Evolutionary conservation across 2,113 vertebrate genomes (phyloP).

Genomic region (Oceanodroma tethys): DNA sequence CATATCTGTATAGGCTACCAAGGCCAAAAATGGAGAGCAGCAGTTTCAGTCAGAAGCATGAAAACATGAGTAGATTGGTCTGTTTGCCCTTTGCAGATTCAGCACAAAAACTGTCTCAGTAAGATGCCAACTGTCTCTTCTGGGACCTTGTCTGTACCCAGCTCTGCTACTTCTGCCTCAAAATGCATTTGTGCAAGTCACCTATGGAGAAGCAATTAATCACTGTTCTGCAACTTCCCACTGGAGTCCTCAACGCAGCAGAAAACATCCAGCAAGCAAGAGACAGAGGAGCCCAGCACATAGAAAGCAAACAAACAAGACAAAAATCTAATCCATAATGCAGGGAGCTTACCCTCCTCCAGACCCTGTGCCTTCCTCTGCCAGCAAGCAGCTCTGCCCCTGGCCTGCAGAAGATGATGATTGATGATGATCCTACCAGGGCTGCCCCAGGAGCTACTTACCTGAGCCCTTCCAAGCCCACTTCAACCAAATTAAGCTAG

Average conservation of each 20-base stretch:
- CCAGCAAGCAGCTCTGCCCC: not conserved
- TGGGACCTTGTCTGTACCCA: not conserved
- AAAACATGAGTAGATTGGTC: no score
- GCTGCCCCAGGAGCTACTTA: accelerated
- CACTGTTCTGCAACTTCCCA: not conserved
- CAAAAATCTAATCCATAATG: accelerated
- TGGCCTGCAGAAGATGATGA: accelerated
- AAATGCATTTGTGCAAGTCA: not conserved
- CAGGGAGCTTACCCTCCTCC: not conserved
- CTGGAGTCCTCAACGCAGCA: not conserved
- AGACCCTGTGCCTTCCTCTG: not conserved
- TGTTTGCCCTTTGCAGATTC: not conserved
- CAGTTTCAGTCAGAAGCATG: not conserved
- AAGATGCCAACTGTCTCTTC: not conserved
- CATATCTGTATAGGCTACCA: not conserved
- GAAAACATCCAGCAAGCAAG: not conserved
- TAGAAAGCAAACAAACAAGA: not conserved
- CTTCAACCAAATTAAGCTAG: accelerated
- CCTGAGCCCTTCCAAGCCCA: accelerated
- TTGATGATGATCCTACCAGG: not conserved
- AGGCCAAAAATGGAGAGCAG: not conserved
- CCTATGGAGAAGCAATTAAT: not conserved
- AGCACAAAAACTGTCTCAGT: not conserved
- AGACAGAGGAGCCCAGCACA: not conserved
- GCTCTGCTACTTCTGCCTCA: not conserved